Percentiles rank a stretch among this genome's conserved stretches.
Evolutionary conservation across 2,888 invertebrate species (phyloP).

Genomic region (Sycophila texana): DNA sequence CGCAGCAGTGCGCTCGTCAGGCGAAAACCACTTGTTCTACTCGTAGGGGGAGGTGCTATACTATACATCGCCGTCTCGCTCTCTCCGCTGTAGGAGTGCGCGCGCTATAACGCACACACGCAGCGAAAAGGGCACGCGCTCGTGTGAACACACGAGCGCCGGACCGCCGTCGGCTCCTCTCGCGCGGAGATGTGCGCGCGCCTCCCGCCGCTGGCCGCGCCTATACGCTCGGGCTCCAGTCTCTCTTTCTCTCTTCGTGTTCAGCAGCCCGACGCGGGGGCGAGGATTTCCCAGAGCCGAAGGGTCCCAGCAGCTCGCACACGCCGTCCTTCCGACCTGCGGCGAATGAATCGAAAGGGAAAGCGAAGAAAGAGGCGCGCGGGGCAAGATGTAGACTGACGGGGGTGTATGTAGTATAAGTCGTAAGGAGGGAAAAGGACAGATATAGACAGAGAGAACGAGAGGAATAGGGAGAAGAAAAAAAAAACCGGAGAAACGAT

Average conservation of each 20-base stretch:
- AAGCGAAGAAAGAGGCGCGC: too few species aligned
- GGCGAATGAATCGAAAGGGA: too few species aligned
- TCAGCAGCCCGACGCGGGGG: neutral
- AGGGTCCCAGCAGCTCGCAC: neutral
- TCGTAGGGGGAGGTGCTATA: neutral
- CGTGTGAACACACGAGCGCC: neutral
- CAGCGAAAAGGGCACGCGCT: neutral
- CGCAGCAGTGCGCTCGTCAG: slow-evolving; percentile 15
- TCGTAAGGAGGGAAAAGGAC: too few species aligned
- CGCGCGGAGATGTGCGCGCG: slow-evolving; percentile 8
- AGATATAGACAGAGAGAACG: neutral
- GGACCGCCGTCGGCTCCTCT: too few species aligned
- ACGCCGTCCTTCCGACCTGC: neutral
- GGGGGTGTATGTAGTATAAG: too few species aligned
- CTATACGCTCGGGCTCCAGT: slow-evolving; percentile 38
- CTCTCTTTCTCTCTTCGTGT: too few species aligned
- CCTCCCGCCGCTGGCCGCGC: slow-evolving; percentile 36
- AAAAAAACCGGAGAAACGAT: too few species aligned
- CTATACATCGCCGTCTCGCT: too few species aligned
- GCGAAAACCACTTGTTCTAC: slow-evolving; percentile 50
- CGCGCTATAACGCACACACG: too few species aligned
- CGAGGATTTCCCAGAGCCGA: neutral
- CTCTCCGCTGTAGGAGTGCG: neutral
- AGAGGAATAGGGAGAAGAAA: neutral
- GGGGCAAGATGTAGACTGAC: too few species aligned